phyloP scores from a whole-genome alignment of 1,140 invertebrate species.

The Caerostris darwini region DNA sequence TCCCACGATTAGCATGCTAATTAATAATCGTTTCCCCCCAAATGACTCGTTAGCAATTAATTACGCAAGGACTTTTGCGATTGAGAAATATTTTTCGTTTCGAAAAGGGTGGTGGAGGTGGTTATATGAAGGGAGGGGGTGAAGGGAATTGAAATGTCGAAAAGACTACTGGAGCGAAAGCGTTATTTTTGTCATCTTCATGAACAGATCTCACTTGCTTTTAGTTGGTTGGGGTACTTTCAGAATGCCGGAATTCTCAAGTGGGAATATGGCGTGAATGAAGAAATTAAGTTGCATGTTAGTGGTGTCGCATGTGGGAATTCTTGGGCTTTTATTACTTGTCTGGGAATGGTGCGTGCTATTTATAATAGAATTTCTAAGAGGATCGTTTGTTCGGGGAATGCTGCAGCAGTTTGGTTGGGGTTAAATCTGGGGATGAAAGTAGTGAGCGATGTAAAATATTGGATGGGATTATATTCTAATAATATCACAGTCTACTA shows the following conservation, averaged over 20 bases:
- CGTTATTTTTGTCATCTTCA: not conserved
- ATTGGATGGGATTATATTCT: not conserved
- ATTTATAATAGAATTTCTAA: slow-evolving; percentile 48
- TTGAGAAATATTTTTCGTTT: slow-evolving; percentile 12
- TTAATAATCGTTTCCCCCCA: slow-evolving; percentile 70
- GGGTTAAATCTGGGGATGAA: not conserved
- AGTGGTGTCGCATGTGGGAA: slow-evolving; percentile 20
- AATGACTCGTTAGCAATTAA: slow-evolving; percentile 63
- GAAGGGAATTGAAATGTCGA: not conserved
- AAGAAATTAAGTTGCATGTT: slow-evolving; percentile 62
- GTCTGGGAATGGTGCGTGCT: slow-evolving; percentile 29
- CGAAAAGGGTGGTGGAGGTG: not conserved
- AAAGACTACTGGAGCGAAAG: not conserved
- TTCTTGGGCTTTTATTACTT: slow-evolving; percentile 60
- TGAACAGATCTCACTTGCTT: not conserved
- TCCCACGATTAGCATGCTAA: slow-evolving; percentile 65
- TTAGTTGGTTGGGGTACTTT: not conserved
- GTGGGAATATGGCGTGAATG: slow-evolving; percentile 39
- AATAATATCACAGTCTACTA: not conserved
- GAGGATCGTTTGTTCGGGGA: not conserved
- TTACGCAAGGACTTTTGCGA: slow-evolving; percentile 33
- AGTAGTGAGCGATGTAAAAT: not conserved
- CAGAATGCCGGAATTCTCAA: not conserved
- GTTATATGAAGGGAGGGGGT: not conserved
- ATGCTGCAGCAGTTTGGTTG: not conserved